Evolutionary conservation across 2,113 vertebrate species (phyloP).

Genomic region (Phyllostomus hastatus): DNA sequence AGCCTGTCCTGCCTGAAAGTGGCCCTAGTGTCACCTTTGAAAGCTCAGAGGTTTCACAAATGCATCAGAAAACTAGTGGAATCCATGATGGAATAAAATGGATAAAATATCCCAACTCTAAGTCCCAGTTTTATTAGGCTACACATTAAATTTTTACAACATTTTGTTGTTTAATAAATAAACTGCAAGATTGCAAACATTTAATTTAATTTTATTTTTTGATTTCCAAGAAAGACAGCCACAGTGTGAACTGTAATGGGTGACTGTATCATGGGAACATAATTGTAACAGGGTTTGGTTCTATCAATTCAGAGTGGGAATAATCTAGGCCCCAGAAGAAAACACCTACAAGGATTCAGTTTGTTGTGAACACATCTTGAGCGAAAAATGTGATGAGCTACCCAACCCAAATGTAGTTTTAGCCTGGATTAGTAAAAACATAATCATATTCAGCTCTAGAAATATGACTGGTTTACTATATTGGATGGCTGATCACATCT

Average conservation of each 20-base stretch:
- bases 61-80: background rate
- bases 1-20: background rate
- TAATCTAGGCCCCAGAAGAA: background rate
- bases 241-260: background rate
- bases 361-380: background rate
- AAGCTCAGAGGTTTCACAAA: background rate
- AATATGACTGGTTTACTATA: background rate
- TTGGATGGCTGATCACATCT: background rate
- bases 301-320: background rate
- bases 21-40: background rate
- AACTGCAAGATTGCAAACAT: background rate
- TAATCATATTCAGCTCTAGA: background rate
- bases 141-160: background rate
- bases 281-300: accelerated
- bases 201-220: background rate
- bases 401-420: background rate
- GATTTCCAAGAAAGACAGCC: background rate
- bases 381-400: background rate
- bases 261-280: background rate
- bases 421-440: background rate
- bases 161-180: background rate
- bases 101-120: background rate
- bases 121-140: background rate
- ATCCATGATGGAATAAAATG: background rate
- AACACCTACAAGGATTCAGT: background rate